Percentiles rank a stretch among this genome's conserved stretches.
Conservation (phyloP, 2,113 vertebrate genomes). For the Pelobates fuscus region DNA sequence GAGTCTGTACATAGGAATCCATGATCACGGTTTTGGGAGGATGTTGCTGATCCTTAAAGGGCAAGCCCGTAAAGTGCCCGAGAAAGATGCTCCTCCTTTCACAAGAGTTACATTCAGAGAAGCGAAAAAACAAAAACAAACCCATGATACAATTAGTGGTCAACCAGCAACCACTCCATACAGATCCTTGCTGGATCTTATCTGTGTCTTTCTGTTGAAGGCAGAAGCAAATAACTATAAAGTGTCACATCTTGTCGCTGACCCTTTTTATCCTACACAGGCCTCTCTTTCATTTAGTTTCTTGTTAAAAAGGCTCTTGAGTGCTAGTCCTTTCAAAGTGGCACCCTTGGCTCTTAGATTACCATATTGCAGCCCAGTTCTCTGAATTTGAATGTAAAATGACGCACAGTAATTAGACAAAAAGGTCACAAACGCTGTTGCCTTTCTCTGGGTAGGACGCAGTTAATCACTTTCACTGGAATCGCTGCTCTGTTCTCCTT, state of each 20-base stretch:
- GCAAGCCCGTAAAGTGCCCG: neutral
- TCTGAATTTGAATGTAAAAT: neutral
- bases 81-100: no score
- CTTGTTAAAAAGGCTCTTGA: slow-evolving; percentile 1
- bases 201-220: neutral
- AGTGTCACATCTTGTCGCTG: neutral
- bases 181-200: neutral
- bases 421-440: neutral
- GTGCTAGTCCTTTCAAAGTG: no score
- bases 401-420: neutral
- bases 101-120: neutral
- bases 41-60: neutral
- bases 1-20: neutral
- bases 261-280: no score
- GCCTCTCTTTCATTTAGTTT: neutral
- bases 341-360: neutral
- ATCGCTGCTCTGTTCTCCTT: slow-evolving; percentile 96
- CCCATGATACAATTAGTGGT: slow-evolving; percentile 1
- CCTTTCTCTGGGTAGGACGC: neutral
- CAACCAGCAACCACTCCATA: slow-evolving; percentile 26
- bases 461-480: slow-evolving; percentile 90
- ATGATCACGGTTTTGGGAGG: neutral
- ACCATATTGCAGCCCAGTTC: neutral
- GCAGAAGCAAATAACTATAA: neutral
- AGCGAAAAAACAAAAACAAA: no score